Evolutionary conservation across 2,113 vertebrate genomes (phyloP).

Genomic region (Dicaeum eximium): DNA sequence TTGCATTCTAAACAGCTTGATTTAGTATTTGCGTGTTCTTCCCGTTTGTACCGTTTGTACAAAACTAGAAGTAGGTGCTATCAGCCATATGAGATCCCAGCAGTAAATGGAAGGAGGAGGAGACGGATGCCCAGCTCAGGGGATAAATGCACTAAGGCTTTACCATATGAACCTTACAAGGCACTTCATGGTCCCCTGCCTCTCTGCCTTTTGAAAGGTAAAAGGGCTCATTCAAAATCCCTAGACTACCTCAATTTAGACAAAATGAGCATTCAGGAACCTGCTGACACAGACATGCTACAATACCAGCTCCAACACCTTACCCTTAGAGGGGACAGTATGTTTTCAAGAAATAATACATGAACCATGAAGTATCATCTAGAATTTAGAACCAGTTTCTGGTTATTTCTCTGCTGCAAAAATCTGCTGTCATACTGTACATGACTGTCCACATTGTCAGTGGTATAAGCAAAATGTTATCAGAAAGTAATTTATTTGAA

Average conservation of each 20-base stretch:
- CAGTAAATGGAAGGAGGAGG: conserved; percentile 82
- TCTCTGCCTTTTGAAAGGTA: conserved; percentile 89
- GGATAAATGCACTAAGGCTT: conserved; percentile 83
- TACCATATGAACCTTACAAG: conserved; percentile 77
- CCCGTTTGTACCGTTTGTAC: conserved; percentile 83
- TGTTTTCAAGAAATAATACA: conserved; percentile 89
- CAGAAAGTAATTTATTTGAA: conserved; percentile 38
- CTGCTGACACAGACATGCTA: conserved; percentile 92
- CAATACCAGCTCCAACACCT: conserved; percentile 94
- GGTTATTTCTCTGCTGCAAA: conserved; percentile 25
- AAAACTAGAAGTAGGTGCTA: conserved; percentile 89
- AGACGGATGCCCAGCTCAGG: conserved; percentile 92
- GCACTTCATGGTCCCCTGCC: conserved; percentile 84
- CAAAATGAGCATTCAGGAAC: conserved; percentile 90
- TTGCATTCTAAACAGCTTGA: conserved; percentile 80
- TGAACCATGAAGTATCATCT: conserved; percentile 55
- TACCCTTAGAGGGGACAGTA: conserved; percentile 84
- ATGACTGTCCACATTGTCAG: conserved; percentile 44
- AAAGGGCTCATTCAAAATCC: conserved; percentile 89
- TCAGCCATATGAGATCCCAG: conserved; percentile 92
- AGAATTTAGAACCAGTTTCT: neutral
- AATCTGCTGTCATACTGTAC: conserved; percentile 35
- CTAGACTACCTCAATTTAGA: conserved; percentile 98
- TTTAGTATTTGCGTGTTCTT: conserved; percentile 79
- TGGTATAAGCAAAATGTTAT: conserved; percentile 57